A percentile compares a stretch with the other conserved stretches of the same genome.
Evolutionary conservation across 2,113 vertebrate genomes (phyloP).

Genomic region (Hippolais icterina): DNA sequence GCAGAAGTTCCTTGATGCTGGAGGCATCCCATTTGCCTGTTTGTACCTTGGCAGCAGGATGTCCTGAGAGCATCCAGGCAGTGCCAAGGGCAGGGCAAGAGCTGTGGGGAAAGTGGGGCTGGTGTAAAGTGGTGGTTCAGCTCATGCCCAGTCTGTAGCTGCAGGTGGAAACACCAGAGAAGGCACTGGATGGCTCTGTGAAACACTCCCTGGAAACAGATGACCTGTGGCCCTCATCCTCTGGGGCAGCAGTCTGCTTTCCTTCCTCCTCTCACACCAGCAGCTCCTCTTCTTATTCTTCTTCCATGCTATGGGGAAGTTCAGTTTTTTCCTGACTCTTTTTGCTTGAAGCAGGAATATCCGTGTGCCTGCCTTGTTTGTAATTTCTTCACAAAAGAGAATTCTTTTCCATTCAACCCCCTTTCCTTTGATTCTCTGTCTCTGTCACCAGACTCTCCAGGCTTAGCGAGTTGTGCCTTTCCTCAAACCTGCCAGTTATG

Average conservation of each 20-base stretch:
- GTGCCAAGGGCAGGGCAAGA: background rate
- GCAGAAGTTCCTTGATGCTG: background rate
- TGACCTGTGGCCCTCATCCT: rapidly evolving
- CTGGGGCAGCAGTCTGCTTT: background rate
- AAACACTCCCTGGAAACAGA: rapidly evolving
- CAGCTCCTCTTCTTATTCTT: background rate
- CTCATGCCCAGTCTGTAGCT: background rate
- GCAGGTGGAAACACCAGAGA: background rate
- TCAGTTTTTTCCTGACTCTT: background rate
- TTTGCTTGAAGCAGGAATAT: conserved; percentile 9
- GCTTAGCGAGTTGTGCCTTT: background rate
- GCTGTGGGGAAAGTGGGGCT: rapidly evolving
- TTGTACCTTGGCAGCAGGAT: background rate
- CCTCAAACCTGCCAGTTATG: background rate
- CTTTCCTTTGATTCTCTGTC: background rate
- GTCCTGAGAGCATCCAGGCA: rapidly evolving
- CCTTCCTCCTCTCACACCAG: background rate
- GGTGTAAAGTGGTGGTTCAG: background rate
- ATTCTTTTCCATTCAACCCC: background rate
- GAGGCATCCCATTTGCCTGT: background rate
- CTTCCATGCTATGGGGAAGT: background rate
- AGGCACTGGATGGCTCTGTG: background rate
- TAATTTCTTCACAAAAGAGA: conserved; percentile 28
- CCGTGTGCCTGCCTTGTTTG: conserved; percentile 17
- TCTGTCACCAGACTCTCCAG: background rate